phyloP scores from a whole-genome alignment of 2,797 vertebrate species.

The Platyrinchus mystaceus region DNA sequence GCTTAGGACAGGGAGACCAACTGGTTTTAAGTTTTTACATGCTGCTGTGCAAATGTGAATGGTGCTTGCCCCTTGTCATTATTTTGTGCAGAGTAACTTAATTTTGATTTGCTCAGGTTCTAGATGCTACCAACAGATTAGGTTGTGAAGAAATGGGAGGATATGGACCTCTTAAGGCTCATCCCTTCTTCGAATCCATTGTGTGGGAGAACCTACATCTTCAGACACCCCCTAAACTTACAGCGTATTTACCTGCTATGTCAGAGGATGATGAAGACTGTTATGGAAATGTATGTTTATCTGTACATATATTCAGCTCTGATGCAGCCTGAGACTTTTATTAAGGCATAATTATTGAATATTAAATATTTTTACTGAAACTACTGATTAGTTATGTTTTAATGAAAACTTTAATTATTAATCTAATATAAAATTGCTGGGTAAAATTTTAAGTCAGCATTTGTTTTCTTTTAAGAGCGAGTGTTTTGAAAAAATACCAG shows the following conservation, averaged over 20 bases:
- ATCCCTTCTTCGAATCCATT: slow-evolving; percentile 93
- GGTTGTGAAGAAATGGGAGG: slow-evolving; percentile 97
- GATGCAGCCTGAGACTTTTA: background rate
- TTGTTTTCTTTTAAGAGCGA: background rate
- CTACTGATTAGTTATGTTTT: background rate
- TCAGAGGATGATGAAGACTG: slow-evolving; percentile 99
- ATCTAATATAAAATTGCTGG: background rate
- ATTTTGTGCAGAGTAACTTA: background rate
- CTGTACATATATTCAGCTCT: background rate
- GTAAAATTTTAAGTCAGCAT: background rate
- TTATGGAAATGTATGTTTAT: slow-evolving; percentile 91
- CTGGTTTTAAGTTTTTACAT: background rate
- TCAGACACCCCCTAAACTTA: slow-evolving; percentile 96
- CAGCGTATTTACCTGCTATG: slow-evolving; percentile 96
- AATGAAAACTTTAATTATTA: background rate
- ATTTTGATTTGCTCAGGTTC: slow-evolving; percentile 78
- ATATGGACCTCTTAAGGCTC: slow-evolving; percentile 89
- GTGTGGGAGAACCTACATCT: slow-evolving; percentile 91
- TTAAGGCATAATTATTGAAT: background rate
- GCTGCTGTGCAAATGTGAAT: background rate
- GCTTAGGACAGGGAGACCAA: background rate
- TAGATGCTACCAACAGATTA: slow-evolving; percentile 91
- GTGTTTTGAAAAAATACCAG: background rate
- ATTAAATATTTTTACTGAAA: background rate
- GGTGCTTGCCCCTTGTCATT: background rate